Conservation (phyloP, 2,113 vertebrate genomes). For the Datnioides undecimradiatus region DNA sequence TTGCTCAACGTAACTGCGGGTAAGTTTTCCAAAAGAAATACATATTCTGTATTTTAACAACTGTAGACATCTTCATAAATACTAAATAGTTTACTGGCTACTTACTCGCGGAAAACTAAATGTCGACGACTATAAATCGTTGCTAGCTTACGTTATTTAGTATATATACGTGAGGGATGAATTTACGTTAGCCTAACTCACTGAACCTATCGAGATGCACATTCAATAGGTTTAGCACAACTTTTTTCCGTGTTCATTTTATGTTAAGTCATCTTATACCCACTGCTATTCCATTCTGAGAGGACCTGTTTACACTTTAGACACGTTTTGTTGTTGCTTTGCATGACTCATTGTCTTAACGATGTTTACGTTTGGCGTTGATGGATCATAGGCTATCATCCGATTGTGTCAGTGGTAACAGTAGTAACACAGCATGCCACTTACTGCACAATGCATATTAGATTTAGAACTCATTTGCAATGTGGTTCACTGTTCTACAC, state of each 20-base stretch:
- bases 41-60: not conserved
- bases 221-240: not conserved
- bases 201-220: not conserved
- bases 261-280: not conserved
- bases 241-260: not conserved
- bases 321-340: not conserved
- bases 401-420: not conserved
- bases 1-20: not conserved
- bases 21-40: slow-evolving; percentile 3
- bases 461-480: no score
- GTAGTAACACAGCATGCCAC: not conserved
- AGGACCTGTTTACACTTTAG: not conserved
- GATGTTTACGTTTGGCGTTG: not conserved
- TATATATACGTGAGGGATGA: no score
- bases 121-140: not conserved
- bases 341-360: not conserved
- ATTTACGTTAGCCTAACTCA: no score
- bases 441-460: not conserved
- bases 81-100: not conserved
- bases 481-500: not conserved
- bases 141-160: not conserved
- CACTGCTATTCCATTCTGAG: no score
- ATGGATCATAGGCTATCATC: not conserved
- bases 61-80: not conserved
- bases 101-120: not conserved